A percentile compares a stretch with the other conserved stretches of the same genome.
phyloP scores from a whole-genome alignment of 2,113 vertebrate species.

The Heterotilapia buettikoferi region DNA sequence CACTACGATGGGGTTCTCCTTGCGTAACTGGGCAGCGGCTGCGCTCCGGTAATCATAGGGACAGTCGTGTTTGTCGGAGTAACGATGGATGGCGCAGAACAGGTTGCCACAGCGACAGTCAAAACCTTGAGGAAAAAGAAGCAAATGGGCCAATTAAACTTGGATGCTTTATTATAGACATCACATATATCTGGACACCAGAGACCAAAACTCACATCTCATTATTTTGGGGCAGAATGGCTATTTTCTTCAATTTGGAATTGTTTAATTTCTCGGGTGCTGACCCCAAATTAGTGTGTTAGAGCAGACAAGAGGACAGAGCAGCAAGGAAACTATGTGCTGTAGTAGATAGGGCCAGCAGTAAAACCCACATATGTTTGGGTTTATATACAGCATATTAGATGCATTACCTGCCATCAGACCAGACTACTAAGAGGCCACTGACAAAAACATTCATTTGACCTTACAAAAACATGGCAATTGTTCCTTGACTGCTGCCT shows the following conservation, averaged over 20 bases:
- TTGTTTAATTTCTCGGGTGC: neutral
- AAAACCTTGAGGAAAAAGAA: slow-evolving; percentile 69
- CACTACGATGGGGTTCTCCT: slow-evolving; percentile 86
- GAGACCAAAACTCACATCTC: neutral
- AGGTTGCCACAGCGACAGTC: slow-evolving; percentile 89
- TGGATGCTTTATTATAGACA: neutral
- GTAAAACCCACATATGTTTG: neutral
- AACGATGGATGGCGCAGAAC: slow-evolving; percentile 86
- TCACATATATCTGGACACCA: neutral
- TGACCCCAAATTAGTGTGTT: neutral
- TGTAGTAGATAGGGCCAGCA: neutral
- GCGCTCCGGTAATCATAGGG: slow-evolving; percentile 87
- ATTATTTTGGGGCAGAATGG: neutral
- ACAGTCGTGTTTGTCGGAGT: slow-evolving; percentile 87
- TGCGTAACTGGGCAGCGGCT: slow-evolving; percentile 83
- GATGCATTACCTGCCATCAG: neutral
- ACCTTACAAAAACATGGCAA: neutral
- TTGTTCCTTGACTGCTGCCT: neutral
- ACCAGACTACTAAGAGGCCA: neutral
- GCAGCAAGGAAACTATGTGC: neutral
- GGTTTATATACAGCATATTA: neutral
- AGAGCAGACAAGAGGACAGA: neutral
- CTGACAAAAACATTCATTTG: neutral
- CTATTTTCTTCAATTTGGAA: neutral
- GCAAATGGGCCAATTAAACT: neutral